Percentiles rank a stretch among this genome's conserved stretches.
Evolutionary conservation across 2,113 vertebrate species (phyloP).

Genomic region (Microcebus lehilahytsara): DNA sequence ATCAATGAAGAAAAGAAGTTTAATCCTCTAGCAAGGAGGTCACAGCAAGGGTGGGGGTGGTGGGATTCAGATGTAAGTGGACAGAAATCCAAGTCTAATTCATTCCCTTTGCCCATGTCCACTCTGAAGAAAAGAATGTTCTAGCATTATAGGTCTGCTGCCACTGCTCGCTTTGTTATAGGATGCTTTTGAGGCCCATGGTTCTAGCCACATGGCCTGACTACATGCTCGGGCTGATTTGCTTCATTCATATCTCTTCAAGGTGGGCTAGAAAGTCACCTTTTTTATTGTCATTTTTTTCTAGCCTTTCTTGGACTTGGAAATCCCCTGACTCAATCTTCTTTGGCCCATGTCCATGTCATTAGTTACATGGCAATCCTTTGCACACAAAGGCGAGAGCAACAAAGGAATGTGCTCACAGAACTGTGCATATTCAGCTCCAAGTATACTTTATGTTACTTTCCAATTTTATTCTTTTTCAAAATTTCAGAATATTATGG

Average conservation of each 20-base stretch:
- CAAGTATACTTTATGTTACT: not conserved
- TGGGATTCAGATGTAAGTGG: not conserved
- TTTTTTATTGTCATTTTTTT: not conserved
- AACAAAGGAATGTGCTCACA: not conserved
- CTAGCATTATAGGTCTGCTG: not conserved
- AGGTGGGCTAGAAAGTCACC: not conserved
- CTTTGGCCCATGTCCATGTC: not conserved
- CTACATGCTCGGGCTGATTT: not conserved
- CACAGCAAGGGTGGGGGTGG: accelerated
- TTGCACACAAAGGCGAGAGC: not conserved
- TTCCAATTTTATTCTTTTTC: not conserved
- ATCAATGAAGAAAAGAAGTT: not conserved
- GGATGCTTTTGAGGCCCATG: not conserved
- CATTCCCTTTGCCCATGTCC: not conserved
- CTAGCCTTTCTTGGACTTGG: not conserved
- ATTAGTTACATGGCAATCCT: not conserved
- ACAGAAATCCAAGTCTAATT: not conserved
- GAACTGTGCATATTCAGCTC: not conserved
- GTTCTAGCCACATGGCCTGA: not conserved
- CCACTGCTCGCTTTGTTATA: not conserved
- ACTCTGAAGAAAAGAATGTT: not conserved
- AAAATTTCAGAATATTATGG: too few species aligned
- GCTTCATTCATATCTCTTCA: not conserved
- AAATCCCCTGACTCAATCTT: not conserved
- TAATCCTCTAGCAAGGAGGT: not conserved